Conservation (phyloP, 2,113 vertebrate species). For the Daubentonia madagascariensis region DNA sequence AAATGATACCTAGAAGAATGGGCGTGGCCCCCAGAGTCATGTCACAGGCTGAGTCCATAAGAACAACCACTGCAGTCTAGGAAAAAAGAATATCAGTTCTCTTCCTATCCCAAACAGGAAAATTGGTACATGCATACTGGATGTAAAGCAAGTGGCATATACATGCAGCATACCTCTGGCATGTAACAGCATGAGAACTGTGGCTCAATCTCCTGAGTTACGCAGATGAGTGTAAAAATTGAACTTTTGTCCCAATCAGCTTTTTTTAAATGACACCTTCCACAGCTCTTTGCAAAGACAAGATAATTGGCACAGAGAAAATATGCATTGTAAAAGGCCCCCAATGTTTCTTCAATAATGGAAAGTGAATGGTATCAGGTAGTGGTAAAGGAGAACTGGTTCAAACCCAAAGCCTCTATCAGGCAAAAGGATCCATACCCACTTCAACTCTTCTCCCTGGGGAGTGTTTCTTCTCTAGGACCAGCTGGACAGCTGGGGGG, state of each 20-base stretch:
- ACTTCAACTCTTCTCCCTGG: not conserved
- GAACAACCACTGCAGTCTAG: not conserved
- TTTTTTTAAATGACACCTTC: not conserved
- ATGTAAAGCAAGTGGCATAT: not conserved
- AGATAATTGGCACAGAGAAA: not conserved
- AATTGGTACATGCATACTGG: not conserved
- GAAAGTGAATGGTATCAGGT: not conserved
- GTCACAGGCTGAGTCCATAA: not conserved
- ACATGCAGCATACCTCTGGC: not conserved
- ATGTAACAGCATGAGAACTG: not conserved
- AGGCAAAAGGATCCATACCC: not conserved
- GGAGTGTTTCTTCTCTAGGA: not conserved
- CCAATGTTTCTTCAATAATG: not conserved
- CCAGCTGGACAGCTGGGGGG: not conserved
- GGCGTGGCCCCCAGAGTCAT: slow-evolving; percentile 61
- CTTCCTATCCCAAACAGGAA: not conserved
- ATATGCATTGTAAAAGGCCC: not conserved
- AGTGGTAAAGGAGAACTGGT: not conserved
- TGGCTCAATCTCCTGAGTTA: not conserved
- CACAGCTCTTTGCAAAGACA: slow-evolving; percentile 3
- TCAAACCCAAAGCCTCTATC: not conserved
- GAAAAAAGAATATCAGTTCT: not conserved
- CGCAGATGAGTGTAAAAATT: not conserved
- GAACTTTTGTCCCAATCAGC: not conserved
- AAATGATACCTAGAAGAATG: slow-evolving; percentile 12